A percentile compares a stretch with the other conserved stretches of the same genome.
These are phyloP conservation scores for Meteorus colon DNA, from an alignment of 2,888 invertebrate species.

Conservation along the genomic window DNA sequence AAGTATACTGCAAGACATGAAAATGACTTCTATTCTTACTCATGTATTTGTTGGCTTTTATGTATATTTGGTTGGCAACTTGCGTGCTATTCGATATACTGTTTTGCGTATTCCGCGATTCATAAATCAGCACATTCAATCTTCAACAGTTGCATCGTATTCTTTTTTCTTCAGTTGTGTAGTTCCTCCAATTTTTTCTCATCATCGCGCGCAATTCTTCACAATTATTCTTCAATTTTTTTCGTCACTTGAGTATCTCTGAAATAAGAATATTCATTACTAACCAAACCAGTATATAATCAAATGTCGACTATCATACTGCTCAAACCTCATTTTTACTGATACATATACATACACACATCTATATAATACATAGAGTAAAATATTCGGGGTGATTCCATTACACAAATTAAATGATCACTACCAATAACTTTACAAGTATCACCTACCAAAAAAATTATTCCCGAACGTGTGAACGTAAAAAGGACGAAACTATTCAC, in stretches of 20 bases:
- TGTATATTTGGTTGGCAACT: background rate
- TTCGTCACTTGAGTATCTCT: too few species aligned
- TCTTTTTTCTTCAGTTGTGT: background rate
- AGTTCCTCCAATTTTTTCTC: background rate
- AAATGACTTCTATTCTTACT: conserved; percentile 5
- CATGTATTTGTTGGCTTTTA: conserved; percentile 11
- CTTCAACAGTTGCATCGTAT: background rate
- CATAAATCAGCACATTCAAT: background rate
- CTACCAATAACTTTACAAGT: background rate
- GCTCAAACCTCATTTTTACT: too few species aligned
- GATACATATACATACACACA: too few species aligned
- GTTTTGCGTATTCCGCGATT: conserved; percentile 6
- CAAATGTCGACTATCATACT: too few species aligned
- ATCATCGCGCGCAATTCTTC: background rate
- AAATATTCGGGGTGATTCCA: background rate
- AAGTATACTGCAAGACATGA: background rate
- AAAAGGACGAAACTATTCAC: background rate
- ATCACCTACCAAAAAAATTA: background rate
- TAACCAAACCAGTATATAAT: too few species aligned
- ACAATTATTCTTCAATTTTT: background rate
- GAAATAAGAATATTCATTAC: too few species aligned
- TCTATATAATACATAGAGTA: too few species aligned
- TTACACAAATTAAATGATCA: background rate
- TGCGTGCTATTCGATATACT: background rate
- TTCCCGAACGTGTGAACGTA: background rate